Conservation (phyloP, 1,140 invertebrate genomes). For the Macrostomum lignano region DNA sequence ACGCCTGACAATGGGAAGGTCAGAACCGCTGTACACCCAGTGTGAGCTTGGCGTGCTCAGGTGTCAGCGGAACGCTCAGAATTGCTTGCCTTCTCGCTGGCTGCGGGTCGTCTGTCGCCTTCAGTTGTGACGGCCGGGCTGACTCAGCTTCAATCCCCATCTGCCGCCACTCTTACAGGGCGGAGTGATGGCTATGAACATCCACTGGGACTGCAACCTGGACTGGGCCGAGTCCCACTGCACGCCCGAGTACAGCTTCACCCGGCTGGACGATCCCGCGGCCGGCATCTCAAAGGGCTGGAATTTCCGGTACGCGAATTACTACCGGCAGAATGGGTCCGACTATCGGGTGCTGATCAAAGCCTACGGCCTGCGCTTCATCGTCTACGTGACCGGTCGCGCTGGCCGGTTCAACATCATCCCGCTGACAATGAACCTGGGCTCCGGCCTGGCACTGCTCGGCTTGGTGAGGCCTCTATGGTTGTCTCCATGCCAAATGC, state of each 20-base stretch:
- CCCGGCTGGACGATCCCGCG: slow-evolving; percentile 15
- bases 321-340: slow-evolving; percentile 16
- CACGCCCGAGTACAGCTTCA: slow-evolving; percentile 29
- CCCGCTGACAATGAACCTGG: slow-evolving; percentile 30
- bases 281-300: slow-evolving; percentile 23
- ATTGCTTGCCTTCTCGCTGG: too few relatives aligned
- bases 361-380: slow-evolving; percentile 31
- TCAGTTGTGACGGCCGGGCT: too few relatives aligned
- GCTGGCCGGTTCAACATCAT: slow-evolving; percentile 30
- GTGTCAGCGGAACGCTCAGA: too few relatives aligned
- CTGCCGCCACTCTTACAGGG: too few relatives aligned
- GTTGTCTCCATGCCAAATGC: too few relatives aligned
- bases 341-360: slow-evolving; percentile 29
- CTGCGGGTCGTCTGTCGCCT: too few relatives aligned
- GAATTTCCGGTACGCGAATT: slow-evolving; percentile 29
- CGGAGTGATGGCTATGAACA: slow-evolving; percentile 30
- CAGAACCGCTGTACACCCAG: too few relatives aligned
- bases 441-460: slow-evolving; percentile 31
- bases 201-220: slow-evolving; percentile 32
- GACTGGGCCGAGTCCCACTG: slow-evolving; percentile 27
- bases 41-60: too few relatives aligned
- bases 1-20: too few relatives aligned
- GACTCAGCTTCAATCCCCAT: too few relatives aligned
- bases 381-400: slow-evolving; percentile 27
- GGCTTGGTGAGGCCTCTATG: slow-evolving; percentile 21